Conservation (phyloP, 1,140 invertebrate genomes). For the Drosophila elegans region DNA sequence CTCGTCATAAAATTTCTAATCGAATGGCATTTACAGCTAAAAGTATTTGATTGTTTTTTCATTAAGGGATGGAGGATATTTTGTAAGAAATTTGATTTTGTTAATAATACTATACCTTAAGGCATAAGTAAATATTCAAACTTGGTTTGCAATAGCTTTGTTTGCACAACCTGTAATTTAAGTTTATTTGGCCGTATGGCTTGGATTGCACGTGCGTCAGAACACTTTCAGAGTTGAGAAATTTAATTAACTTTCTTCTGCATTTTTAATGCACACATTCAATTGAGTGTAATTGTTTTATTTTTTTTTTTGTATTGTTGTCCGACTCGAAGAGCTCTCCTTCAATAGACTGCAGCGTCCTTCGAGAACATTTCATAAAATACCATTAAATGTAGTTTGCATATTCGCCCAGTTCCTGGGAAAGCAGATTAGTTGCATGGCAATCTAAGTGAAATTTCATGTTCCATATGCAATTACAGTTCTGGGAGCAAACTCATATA, state of each 20-base stretch:
- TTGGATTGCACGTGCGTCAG: constrained; percentile 5
- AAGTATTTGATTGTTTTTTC: no score
- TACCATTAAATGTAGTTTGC: constrained; percentile 21
- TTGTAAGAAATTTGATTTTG: background rate
- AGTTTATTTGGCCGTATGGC: constrained; percentile 20
- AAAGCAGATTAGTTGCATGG: constrained; percentile 27
- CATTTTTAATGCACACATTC: constrained; percentile 40
- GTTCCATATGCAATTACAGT: constrained; percentile 35
- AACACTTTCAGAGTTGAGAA: constrained; percentile 19
- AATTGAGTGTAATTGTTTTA: constrained; percentile 13
- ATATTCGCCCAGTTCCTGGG: background rate
- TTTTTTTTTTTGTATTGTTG: constrained; percentile 20
- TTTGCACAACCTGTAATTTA: constrained; percentile 17
- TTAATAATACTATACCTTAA: background rate
- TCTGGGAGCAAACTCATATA: background rate
- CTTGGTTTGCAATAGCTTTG: constrained; percentile 8
- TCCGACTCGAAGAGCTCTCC: background rate
- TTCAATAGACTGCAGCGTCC: constrained; percentile 15
- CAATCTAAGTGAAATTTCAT: constrained; percentile 59
- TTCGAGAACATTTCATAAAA: constrained; percentile 23
- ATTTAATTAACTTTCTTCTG: constrained; percentile 43
- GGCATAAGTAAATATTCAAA: background rate
- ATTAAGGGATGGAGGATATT: background rate
- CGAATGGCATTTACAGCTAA: no score
- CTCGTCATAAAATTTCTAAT: no score